Evolutionary conservation across 2,888 invertebrate genomes (phyloP).

Genomic region (Hylaea fasciaria): DNA sequence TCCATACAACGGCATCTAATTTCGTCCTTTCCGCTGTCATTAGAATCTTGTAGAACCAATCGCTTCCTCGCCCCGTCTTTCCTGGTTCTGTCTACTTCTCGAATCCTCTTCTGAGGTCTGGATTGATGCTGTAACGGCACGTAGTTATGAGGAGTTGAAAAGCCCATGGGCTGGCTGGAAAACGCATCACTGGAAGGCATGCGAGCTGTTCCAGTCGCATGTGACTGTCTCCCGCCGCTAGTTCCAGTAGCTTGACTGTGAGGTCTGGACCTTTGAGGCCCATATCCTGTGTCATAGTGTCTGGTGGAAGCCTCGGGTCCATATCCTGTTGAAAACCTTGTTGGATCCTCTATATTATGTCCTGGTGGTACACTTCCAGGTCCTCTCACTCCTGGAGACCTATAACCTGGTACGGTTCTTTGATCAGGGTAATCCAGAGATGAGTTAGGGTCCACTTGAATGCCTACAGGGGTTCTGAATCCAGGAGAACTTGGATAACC

Average conservation of each 20-base stretch:
- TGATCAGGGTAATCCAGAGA: neutral
- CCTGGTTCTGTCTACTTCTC: slow-evolving; percentile 27
- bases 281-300: neutral
- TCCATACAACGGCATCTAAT: slow-evolving; percentile 44
- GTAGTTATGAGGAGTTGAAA: slow-evolving; percentile 45
- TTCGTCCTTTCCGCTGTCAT: slow-evolving; percentile 43
- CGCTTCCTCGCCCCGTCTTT: slow-evolving; percentile 37
- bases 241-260: neutral
- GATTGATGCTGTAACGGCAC: slow-evolving; percentile 1
- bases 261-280: too few relatives aligned
- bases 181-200: slow-evolving; percentile 4
- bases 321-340: slow-evolving; percentile 13
- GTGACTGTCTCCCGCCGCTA: slow-evolving; percentile 1
- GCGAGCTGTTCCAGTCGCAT: neutral
- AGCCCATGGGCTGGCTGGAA: slow-evolving; percentile 35
- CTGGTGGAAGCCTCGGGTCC: slow-evolving; percentile 14
- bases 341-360: too few relatives aligned
- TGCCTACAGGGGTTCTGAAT: neutral
- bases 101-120: slow-evolving; percentile 37
- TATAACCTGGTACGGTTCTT: neutral
- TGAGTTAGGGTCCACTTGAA: neutral
- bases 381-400: neutral
- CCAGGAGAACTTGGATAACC: neutral
- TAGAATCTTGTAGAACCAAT: slow-evolving; percentile 46
- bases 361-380: too few relatives aligned